Evolutionary conservation across 2,113 vertebrate species (phyloP).

Genomic region (Chionomys nivalis): DNA sequence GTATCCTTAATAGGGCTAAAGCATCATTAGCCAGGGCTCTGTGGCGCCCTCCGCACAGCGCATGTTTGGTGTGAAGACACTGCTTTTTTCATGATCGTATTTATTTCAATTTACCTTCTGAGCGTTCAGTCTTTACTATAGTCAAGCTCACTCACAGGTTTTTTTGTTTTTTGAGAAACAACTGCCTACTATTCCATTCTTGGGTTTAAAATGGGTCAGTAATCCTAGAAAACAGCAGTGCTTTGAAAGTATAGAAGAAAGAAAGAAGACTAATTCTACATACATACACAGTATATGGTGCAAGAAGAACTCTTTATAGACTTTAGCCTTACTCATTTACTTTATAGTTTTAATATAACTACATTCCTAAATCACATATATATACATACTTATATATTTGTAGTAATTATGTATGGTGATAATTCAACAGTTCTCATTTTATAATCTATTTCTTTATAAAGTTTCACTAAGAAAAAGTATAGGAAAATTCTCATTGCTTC

Average conservation of each 20-base stretch:
- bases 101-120: conserved; percentile 14
- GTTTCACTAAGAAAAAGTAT: conserved; percentile 35
- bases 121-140: conserved; percentile 44
- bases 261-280: not conserved
- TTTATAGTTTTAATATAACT: conserved; percentile 15
- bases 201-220: not conserved
- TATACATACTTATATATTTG: not conserved
- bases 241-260: not conserved
- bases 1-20: not conserved
- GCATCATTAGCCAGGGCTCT: conserved; percentile 20
- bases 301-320: conserved; percentile 20
- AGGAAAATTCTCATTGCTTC: not conserved
- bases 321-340: not conserved
- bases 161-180: not conserved
- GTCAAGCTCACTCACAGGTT: conserved; percentile 9
- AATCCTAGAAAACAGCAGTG: conserved; percentile 8
- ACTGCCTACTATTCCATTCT: not conserved
- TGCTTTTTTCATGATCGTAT: not conserved
- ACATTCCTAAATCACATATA: not conserved
- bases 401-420: not conserved
- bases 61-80: not conserved
- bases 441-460: conserved; percentile 2
- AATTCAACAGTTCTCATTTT: not conserved
- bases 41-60: not conserved
- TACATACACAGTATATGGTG: not conserved